Conservation (phyloP, 2,888 invertebrate species). For the Rotaria macrura region DNA sequence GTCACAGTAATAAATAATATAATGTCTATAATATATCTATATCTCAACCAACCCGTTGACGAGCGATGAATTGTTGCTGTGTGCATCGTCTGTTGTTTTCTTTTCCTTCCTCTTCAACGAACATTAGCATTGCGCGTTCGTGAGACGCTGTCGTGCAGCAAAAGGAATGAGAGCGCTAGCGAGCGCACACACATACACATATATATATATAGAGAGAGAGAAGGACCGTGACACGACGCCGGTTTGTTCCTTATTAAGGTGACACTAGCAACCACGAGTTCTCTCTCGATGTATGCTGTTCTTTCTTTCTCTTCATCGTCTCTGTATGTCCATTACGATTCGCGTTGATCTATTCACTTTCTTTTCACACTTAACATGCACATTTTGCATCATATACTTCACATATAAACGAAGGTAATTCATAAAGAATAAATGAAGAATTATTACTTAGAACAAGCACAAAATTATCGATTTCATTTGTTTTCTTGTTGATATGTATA, state of each 20-base stretch:
- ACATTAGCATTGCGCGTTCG: background rate
- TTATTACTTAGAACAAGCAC: background rate
- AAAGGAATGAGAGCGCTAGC: background rate
- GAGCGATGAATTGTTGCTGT: background rate
- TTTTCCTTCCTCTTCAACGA: slow-evolving; percentile 11
- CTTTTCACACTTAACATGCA: slow-evolving; percentile 15
- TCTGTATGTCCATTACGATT: background rate
- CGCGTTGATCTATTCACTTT: background rate
- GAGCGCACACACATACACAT: background rate
- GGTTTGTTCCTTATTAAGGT: slow-evolving; percentile 10
- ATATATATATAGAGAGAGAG: background rate
- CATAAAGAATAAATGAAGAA: background rate
- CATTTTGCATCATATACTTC: slow-evolving; percentile 8
- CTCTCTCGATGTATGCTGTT: background rate
- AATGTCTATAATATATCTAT: background rate
- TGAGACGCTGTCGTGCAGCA: background rate
- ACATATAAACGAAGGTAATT: background rate
- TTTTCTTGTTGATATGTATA: background rate
- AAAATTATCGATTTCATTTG: slow-evolving; percentile 7
- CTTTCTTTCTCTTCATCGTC: background rate
- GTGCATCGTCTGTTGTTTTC: slow-evolving; percentile 2
- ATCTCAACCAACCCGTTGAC: background rate
- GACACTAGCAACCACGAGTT: background rate
- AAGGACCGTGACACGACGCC: slow-evolving; percentile 5
- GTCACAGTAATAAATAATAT: background rate